A percentile compares a stretch with the other conserved stretches of the same genome.
Conservation (phyloP, 1,140 invertebrate species). For the Maconellicoccus hirsutus region DNA sequence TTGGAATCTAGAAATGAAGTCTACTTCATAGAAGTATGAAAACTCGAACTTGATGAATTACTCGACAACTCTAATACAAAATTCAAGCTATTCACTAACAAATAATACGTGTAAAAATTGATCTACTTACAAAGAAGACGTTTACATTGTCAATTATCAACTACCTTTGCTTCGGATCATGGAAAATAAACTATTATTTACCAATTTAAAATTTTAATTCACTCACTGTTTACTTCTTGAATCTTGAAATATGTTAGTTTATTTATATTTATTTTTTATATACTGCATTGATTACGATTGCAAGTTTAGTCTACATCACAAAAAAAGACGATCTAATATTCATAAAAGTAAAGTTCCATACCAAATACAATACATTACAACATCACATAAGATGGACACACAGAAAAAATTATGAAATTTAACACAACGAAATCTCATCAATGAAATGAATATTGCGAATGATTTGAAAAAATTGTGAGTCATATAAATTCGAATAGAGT, state of each 20-base stretch:
- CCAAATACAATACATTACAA: no score
- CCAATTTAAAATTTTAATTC: neutral
- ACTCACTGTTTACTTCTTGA: neutral
- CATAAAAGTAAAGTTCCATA: no score
- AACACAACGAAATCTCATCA: no score
- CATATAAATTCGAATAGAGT: no score
- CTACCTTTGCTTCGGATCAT: neutral
- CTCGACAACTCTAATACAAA: no score
- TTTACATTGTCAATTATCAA: neutral
- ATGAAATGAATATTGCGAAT: no score
- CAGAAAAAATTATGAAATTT: neutral
- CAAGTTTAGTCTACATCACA: neutral
- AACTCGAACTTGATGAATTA: no score
- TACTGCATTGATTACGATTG: neutral
- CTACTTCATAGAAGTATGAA: no score
- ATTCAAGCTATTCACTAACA: no score
- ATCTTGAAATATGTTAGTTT: neutral
- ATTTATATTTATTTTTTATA: slow-evolving; percentile 2
- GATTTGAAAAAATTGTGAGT: no score
- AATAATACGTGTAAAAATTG: neutral
- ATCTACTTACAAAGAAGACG: neutral
- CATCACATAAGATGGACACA: no score
- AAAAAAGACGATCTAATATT: neutral
- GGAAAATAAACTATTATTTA: neutral
- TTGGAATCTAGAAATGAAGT: no score